Evolutionary conservation across 1,140 invertebrate genomes (phyloP), one percentile per base, ranked within the genome.

Genomic region (Drosophila mojavensis): DNA sequence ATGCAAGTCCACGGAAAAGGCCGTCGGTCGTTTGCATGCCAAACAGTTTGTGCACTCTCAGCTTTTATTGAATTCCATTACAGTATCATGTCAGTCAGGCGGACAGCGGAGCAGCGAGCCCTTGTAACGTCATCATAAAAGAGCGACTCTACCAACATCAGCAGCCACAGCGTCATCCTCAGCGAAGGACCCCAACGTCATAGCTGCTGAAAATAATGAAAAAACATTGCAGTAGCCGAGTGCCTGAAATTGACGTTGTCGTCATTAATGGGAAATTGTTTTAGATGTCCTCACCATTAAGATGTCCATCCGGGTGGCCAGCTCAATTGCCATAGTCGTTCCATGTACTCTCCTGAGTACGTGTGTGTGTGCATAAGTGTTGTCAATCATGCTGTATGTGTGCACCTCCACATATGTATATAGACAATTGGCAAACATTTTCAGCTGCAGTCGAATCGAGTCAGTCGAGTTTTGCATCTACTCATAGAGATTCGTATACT

Each of bases 11-110:
- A 15, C 63, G 53, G 53, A 24, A 51, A 51, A 51, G n/a, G 13
- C 50, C 6, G 48, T 54, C 41, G 28, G 63, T 55, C 54, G 55
- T 59, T 72, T 79, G 69, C 75, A 78, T 88, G 79, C 86, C 83
- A 81, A 86, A 79, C 83, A 56, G 64, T 78, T 82, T 88, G 79
- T 83, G 84, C 83, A 86, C 83, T 88, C 79, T 86, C 84, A 83
- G 83, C 83, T 86, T 88, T 86, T 86, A 86, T 86, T 86, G 83
- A 88, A 86, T 88, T 86, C 84, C 83, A 88, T 83, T 86, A 88
- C 83, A 83, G 83, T 81, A 78, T 85, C 78, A 85, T 85, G 83
- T 79, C 78, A 65, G 54, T 69, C 78, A 68, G 62, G 64, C 69
- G 41, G 60, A 53, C 33, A 39, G 36, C 36, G 3, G 36, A 39